Evolutionary conservation across 2,888 invertebrate genomes (phyloP).

Genomic region (Linyphia triangularis): DNA sequence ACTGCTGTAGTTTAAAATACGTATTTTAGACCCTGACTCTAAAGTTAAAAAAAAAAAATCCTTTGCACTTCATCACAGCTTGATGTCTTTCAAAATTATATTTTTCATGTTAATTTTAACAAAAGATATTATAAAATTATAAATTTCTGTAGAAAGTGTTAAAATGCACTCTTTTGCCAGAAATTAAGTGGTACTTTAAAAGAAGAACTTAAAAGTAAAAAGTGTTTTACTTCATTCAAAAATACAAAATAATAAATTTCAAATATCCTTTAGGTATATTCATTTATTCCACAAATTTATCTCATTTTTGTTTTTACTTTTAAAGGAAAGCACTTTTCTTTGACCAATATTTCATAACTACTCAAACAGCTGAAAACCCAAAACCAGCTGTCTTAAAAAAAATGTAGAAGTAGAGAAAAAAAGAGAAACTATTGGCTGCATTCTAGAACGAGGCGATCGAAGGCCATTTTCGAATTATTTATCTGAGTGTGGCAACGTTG

Average conservation of each 20-base stretch:
- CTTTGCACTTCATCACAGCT: too few relatives aligned
- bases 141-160: too few relatives aligned
- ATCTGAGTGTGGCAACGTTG: conserved; percentile 17
- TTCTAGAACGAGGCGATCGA: conserved; percentile 23
- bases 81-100: too few relatives aligned
- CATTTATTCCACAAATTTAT: not conserved
- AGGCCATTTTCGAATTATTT: conserved; percentile 37
- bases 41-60: too few relatives aligned
- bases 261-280: too few relatives aligned
- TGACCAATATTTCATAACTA: not conserved
- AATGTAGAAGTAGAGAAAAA: not conserved
- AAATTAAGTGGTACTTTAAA: not conserved
- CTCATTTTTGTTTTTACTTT: not conserved
- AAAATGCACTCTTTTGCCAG: not conserved
- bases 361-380: conserved; percentile 7
- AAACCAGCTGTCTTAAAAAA: not conserved
- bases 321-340: not conserved
- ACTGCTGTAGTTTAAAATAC: too few relatives aligned
- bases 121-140: too few relatives aligned
- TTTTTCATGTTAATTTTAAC: too few relatives aligned
- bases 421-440: not conserved
- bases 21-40: too few relatives aligned
- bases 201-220: not conserved
- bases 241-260: too few relatives aligned
- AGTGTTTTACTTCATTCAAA: not conserved